Base-by-base conservation (phyloP, 2,888 invertebrate genomes). In the Carpatolechia fugitivella region DNA sequence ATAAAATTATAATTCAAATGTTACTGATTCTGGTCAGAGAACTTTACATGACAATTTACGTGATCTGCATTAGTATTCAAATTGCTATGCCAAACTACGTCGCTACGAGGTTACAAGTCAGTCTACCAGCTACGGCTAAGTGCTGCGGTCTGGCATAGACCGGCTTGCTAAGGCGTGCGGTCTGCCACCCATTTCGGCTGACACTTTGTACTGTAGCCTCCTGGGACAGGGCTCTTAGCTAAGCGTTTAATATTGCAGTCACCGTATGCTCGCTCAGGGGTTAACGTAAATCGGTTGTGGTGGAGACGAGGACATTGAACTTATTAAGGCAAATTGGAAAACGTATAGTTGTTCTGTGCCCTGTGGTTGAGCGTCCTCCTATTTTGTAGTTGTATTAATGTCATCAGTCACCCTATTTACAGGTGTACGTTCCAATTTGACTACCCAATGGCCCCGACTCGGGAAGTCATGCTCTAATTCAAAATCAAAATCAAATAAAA, bases 111-210 rank as follows among this genome's bases (percentile, higher is more conserved):
- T 20, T 44, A 44, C 44, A 20, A 44, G 29, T 29, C 24, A n/a
- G 44, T 29, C 44, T 29, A 29, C 29, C 29, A 44, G 44, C 44
- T 29, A 14, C 16, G 44, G 20, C 44, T 29, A 44, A 29, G 44
- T 44, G 44, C 29, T 44, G 44, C 13, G 44, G 44, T 44, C 44
- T 29, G 44, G n/a, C 29, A 2, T 29, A 24, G 24, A 29, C 29
- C 20, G 20, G 29, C 44, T 24, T n/a, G 6, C 44, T 44, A 44
- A 44, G 44, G 20, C 3, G 44, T 29, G 44, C 44, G 44, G 44
- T 44, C 44, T n/a, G 44, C 29, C 29, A n/a, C 44, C 6, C 44
- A 44, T 44, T 44, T 44, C 44, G 14, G 24, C 20, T 44, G 44
- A 44, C 44, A 44, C 44, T 20, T 18, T 41, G 29, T 13, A 29